Conservation (phyloP, 2,113 vertebrate species). For the Carassius carassius region DNA sequence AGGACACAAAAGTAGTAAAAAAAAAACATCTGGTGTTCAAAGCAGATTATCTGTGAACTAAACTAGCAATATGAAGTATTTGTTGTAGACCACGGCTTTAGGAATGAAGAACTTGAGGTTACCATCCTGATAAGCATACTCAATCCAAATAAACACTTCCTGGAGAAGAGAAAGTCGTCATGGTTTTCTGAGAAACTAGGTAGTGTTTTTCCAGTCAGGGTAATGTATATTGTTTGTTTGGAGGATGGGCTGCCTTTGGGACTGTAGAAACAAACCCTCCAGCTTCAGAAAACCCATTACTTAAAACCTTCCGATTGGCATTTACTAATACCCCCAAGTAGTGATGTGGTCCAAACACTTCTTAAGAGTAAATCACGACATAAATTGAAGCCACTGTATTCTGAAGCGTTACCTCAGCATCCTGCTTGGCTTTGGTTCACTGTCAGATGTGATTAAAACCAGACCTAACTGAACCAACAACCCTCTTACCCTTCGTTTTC, state of each 20-base stretch:
- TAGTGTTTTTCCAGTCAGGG: background rate
- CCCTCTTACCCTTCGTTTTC: slow-evolving; percentile 28
- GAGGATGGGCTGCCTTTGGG: background rate
- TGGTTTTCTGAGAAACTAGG: background rate
- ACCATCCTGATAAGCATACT: background rate
- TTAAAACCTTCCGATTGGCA: background rate
- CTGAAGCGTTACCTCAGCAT: slow-evolving; percentile 23
- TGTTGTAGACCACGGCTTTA: background rate
- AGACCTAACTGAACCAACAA: slow-evolving; percentile 3
- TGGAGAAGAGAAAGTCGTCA: background rate
- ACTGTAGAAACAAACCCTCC: background rate
- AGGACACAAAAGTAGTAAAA: background rate
- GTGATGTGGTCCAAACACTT: background rate
- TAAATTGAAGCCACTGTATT: slow-evolving; percentile 5
- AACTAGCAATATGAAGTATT: background rate
- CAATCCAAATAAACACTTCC: background rate
- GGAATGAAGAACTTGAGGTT: background rate
- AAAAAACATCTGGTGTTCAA: background rate
- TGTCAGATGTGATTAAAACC: slow-evolving; percentile 40
- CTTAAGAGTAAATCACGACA: background rate
- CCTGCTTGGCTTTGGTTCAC: background rate
- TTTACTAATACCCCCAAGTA: background rate
- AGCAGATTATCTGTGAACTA: background rate
- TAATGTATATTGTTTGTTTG: background rate
- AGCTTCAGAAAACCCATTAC: background rate